These are phyloP conservation scores for Andrena chrysosceles DNA, from an alignment of 2,888 invertebrate genomes.

Conservation along the genomic window DNA sequence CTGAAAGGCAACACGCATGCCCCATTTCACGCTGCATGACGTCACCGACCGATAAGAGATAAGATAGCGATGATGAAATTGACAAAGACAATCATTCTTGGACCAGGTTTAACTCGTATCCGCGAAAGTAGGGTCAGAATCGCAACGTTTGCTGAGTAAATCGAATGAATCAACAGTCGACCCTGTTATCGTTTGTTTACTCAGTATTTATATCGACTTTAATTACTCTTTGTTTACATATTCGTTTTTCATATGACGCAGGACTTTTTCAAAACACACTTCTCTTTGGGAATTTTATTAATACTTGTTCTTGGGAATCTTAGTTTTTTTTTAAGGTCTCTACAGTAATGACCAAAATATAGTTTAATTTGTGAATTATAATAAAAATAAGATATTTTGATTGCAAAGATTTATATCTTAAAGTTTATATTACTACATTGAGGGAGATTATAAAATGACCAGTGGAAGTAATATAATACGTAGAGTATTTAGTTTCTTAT, in stretches of 20 bases:
- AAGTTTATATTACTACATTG: too few relatives aligned
- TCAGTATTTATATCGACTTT: neutral
- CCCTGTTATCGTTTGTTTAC: constrained; percentile 2
- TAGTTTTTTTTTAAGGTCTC: too few relatives aligned
- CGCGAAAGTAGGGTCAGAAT: constrained; percentile 3
- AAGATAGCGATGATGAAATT: constrained; percentile 36
- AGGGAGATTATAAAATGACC: too few relatives aligned
- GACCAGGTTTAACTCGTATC: neutral
- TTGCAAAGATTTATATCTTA: too few relatives aligned
- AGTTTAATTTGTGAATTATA: too few relatives aligned
- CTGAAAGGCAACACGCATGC: constrained; percentile 9
- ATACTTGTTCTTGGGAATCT: neutral
- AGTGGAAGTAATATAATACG: too few relatives aligned
- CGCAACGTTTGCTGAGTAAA: neutral
- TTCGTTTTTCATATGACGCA: neutral
- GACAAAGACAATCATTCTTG: constrained; percentile 18
- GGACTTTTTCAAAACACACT: neutral
- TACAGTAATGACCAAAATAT: too few relatives aligned
- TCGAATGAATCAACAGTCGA: neutral
- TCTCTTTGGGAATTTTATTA: neutral
- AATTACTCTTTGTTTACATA: neutral
- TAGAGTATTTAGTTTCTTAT: too few relatives aligned
- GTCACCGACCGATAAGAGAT: constrained; percentile 31
- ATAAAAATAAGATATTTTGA: too few relatives aligned
- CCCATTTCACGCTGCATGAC: constrained; percentile 15